A percentile compares a stretch with the other conserved stretches of the same genome.
Evolutionary conservation across 1,140 invertebrate genomes (phyloP).

Genomic region (Drosophila orena): DNA sequence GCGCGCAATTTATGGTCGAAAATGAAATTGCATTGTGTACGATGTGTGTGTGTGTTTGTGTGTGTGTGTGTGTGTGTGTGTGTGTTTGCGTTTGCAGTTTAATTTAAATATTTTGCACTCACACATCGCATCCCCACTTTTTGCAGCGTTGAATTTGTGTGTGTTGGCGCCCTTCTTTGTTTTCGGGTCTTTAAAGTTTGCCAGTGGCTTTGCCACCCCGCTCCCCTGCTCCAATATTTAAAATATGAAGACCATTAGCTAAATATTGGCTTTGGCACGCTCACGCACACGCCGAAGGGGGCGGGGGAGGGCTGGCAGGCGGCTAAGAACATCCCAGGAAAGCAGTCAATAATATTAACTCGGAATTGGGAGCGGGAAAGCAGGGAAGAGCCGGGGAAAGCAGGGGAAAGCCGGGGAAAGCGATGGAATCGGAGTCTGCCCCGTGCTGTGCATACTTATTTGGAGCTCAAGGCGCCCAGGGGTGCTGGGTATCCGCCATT

Average conservation of each 20-base stretch:
- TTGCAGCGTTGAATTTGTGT: conserved; percentile 30
- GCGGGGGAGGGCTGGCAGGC: neutral
- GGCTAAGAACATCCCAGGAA: conserved; percentile 39
- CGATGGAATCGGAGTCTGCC: conserved; percentile 43
- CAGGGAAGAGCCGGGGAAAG: conserved; percentile 20
- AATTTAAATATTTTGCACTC: conserved; percentile 73
- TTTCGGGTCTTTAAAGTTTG: conserved; percentile 32
- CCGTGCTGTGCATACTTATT: conserved; percentile 83
- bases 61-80: conserved; percentile 7
- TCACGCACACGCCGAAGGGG: conserved; percentile 44
- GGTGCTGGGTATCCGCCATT: neutral
- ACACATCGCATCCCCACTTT: conserved; percentile 9
- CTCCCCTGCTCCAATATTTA: conserved; percentile 64
- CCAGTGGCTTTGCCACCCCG: conserved; percentile 16
- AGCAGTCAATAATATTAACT: conserved; percentile 81
- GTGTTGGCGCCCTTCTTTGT: conserved; percentile 1
- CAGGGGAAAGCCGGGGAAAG: conserved; percentile 29
- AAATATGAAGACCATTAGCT: conserved; percentile 83
- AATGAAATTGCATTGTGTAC: conserved; percentile 71
- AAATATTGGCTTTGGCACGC: conserved; percentile 82
- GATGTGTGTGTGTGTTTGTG: conserved; percentile 24
- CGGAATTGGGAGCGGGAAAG: conserved; percentile 37
- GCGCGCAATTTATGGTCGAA: conserved; percentile 71
- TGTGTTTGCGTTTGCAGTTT: conserved; percentile 62
- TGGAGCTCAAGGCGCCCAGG: conserved; percentile 68